These are phyloP conservation scores for Hippasteria phrygiana DNA, from an alignment of 53 echinoderm and acorn worm species.

Conservation along the genomic window DNA sequence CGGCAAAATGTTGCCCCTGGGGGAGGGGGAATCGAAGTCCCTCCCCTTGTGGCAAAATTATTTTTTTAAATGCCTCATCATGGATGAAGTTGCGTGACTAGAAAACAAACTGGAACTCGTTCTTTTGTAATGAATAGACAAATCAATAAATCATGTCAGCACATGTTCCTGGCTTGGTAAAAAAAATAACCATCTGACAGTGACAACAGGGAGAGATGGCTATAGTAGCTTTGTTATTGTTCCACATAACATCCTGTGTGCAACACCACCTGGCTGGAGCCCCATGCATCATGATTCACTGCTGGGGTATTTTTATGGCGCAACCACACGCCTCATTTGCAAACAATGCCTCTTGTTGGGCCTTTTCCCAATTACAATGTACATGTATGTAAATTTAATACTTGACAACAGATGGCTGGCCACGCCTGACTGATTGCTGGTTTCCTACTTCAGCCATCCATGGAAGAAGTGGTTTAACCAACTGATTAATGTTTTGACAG, in stretches of 20 bases:
- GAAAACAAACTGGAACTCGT: too few species aligned
- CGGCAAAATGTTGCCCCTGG: too few species aligned
- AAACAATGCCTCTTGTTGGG: slow-evolving; percentile 17
- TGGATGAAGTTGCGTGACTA: too few species aligned
- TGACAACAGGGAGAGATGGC: neutral
- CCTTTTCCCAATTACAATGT: neutral
- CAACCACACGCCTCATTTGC: slow-evolving; percentile 28
- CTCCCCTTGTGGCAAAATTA: too few species aligned
- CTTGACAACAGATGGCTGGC: neutral
- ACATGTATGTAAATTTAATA: neutral
- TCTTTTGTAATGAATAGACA: too few species aligned
- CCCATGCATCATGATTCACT: slow-evolving; percentile 9
- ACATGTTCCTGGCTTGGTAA: neutral
- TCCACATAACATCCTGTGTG: neutral
- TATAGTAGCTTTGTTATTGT: neutral
- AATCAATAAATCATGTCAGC: neutral
- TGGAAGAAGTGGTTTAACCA: too few species aligned
- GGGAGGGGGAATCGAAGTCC: too few species aligned
- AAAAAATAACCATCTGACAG: neutral
- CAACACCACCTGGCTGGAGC: neutral
- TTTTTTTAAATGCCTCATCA: too few species aligned
- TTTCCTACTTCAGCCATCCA: too few species aligned
- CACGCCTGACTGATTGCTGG: too few species aligned
- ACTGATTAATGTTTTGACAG: too few species aligned
- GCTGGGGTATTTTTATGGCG: slow-evolving; percentile 4